phyloP scores from a whole-genome alignment of 2,888 invertebrate genomes.

The Eurois occulta region DNA sequence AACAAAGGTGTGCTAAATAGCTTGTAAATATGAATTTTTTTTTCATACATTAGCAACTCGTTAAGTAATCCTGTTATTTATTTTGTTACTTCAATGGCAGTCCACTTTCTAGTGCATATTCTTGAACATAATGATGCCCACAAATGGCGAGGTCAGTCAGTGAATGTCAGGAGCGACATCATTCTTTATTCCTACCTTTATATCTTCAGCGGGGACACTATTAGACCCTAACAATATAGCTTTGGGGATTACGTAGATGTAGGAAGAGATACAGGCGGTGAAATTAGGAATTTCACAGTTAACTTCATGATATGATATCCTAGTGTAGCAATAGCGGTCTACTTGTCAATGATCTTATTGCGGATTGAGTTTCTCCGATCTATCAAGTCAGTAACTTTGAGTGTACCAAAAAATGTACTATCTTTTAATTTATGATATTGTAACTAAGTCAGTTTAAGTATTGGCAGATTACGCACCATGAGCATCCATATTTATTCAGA shows the following conservation, averaged over 20 bases:
- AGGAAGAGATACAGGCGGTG: not conserved
- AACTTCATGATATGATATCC: not conserved
- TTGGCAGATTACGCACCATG: not conserved
- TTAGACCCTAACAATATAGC: slow-evolving; percentile 55
- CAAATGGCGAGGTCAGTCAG: slow-evolving; percentile 47
- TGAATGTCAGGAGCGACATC: slow-evolving; percentile 55
- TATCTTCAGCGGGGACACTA: slow-evolving; percentile 26
- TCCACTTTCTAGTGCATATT: slow-evolving; percentile 38
- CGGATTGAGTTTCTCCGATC: not conserved
- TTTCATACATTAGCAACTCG: not conserved
- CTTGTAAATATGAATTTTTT: not conserved
- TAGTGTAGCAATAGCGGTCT: not conserved
- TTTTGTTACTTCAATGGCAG: slow-evolving; percentile 8
- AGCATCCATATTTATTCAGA: not conserved
- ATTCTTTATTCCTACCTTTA: slow-evolving; percentile 53
- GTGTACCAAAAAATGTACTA: not conserved
- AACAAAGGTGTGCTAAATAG: not conserved
- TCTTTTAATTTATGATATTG: not conserved
- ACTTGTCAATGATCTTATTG: not conserved
- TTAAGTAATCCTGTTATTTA: slow-evolving; percentile 20
- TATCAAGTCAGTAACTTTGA: not conserved
- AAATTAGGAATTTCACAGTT: too few species aligned
- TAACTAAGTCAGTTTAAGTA: not conserved
- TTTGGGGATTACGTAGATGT: slow-evolving; percentile 29
- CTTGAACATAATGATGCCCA: slow-evolving; percentile 33